Conservation (phyloP, 2,888 invertebrate species). For the Gandaritis pyraliata region DNA sequence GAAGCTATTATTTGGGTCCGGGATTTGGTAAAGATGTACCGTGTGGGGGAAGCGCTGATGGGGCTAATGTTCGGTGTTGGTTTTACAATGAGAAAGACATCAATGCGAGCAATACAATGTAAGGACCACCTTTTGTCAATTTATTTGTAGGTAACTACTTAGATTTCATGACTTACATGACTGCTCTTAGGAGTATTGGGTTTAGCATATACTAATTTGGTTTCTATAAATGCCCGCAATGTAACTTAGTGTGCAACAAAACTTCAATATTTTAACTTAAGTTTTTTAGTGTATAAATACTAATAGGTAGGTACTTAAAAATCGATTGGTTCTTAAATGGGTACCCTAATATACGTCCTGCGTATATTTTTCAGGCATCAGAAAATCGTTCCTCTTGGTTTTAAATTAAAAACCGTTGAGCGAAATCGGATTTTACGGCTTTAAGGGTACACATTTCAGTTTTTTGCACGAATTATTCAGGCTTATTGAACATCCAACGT, state of each 20-base stretch:
- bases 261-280: no score
- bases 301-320: no score
- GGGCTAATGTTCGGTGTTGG: slow-evolving; percentile 10
- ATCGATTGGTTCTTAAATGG: no score
- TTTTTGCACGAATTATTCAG: slow-evolving; percentile 72
- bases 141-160: no score
- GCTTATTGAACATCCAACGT: slow-evolving; percentile 71
- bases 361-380: slow-evolving; percentile 2
- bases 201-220: no score
- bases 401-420: slow-evolving; percentile 23
- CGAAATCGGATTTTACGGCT: slow-evolving; percentile 23
- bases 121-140: not conserved
- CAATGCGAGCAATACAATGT: not conserved
- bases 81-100: slow-evolving; percentile 1
- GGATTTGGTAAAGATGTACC: slow-evolving; percentile 52
- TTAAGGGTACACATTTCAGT: slow-evolving; percentile 36
- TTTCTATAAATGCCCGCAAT: no score
- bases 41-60: slow-evolving; percentile 13
- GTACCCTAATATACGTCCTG: no score
- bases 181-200: no score
- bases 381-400: slow-evolving; percentile 3
- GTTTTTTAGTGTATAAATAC: no score
- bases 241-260: no score
- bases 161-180: no score
- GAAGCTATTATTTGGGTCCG: slow-evolving; percentile 58